phyloP scores from a whole-genome alignment of 2,888 invertebrate genomes.

The Autographa gamma region DNA sequence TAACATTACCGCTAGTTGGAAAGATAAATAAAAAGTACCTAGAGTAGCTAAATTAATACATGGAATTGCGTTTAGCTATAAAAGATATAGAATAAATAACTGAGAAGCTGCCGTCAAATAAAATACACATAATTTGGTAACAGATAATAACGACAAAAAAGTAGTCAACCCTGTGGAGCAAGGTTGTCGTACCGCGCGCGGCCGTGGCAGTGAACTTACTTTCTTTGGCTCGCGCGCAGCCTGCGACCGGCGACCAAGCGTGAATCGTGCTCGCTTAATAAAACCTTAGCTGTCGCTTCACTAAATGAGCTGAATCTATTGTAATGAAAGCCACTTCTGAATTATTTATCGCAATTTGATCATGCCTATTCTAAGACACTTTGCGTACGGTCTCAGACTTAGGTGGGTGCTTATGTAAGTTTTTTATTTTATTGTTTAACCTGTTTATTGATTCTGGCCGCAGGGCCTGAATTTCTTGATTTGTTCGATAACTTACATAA shows the following conservation, averaged over 20 bases:
- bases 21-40: too few species aligned
- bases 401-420: background rate
- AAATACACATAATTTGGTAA: constrained; percentile 11
- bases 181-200: constrained; percentile 84
- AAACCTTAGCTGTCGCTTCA: constrained; percentile 58
- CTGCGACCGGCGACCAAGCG: constrained; percentile 75
- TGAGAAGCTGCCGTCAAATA: background rate
- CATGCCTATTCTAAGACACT: constrained; percentile 13
- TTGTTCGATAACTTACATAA: background rate
- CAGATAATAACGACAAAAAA: constrained; percentile 32
- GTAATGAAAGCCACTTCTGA: constrained; percentile 33
- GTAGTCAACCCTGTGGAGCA: constrained; percentile 64
- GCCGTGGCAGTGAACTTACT: constrained; percentile 88
- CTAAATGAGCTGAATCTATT: constrained; percentile 59
- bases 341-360: constrained; percentile 41
- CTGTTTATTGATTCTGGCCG: constrained; percentile 6
- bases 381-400: constrained; percentile 2
- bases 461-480: background rate
- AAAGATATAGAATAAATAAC: too few species aligned
- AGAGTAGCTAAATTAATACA: too few species aligned
- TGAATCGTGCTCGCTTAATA: constrained; percentile 72
- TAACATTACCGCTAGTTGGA: too few species aligned
- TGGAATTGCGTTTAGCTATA: too few species aligned
- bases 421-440: background rate
- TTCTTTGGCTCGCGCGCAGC: constrained; percentile 76